A percentile compares a stretch with the other conserved stretches of the same genome.
Evolutionary conservation across 2,113 vertebrate species (phyloP).

Genomic region (Albula goreensis): DNA sequence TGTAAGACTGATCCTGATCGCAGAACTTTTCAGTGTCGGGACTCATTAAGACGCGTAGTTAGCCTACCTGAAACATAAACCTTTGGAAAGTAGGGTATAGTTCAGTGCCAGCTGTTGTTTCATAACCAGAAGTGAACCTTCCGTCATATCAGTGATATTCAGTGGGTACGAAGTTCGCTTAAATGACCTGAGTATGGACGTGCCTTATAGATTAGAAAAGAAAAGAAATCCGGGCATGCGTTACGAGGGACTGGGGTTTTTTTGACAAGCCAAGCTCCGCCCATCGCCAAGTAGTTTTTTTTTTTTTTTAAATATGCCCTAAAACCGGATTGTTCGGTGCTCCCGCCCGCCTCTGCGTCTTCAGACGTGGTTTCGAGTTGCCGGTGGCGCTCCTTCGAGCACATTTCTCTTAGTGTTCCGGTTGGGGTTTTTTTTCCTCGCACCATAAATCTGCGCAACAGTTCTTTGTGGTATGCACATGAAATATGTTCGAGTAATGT

Average conservation of each 20-base stretch:
- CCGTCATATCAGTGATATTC: neutral
- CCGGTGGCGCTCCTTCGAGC: neutral
- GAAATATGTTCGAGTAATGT: neutral
- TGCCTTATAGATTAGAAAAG: neutral
- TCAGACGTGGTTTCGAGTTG: neutral
- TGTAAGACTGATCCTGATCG: too few species aligned
- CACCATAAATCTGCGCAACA: neutral
- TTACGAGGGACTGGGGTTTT: neutral
- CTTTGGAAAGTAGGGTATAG: neutral
- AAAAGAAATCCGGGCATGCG: neutral
- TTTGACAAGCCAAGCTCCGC: neutral
- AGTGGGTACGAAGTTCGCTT: neutral
- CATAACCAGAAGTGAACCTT: neutral
- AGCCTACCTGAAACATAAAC: neutral
- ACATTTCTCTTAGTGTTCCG: neutral
- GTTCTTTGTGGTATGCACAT: neutral
- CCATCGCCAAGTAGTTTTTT: neutral
- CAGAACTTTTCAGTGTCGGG: too few species aligned
- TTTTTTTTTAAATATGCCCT: neutral
- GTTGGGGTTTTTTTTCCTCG: neutral
- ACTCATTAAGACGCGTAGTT: too few species aligned
- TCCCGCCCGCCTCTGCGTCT: neutral
- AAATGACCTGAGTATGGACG: neutral
- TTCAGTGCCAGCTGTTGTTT: neutral
- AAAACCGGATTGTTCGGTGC: slow-evolving; percentile 1